Conservation (phyloP, 1,140 invertebrate genomes). For the Centruroides vittatus region DNA sequence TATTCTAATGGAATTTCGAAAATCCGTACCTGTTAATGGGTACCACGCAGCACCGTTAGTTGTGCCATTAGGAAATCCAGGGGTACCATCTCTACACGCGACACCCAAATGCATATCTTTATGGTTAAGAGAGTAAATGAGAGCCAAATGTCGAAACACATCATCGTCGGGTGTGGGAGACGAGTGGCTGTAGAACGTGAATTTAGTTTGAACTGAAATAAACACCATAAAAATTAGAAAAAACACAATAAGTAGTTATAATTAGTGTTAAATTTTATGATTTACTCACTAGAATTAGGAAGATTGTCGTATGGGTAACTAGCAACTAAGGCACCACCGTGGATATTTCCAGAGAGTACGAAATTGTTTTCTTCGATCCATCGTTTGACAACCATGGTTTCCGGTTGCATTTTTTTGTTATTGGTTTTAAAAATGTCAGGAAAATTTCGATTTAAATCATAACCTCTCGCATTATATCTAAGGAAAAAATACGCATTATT, state of each 20-base stretch:
- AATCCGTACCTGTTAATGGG: conserved; percentile 55
- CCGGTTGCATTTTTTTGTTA: conserved; percentile 22
- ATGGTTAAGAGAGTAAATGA: conserved; percentile 27
- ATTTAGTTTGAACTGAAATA: conserved; percentile 4
- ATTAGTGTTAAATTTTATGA: background rate
- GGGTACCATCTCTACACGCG: conserved; percentile 32
- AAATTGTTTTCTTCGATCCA: conserved; percentile 34
- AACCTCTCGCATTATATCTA: conserved; percentile 22
- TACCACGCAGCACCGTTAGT: conserved; percentile 90
- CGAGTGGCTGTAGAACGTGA: conserved; percentile 6
- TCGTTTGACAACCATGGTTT: conserved; percentile 30
- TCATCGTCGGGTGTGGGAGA: conserved; percentile 24
- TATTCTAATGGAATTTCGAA: background rate
- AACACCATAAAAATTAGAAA: background rate
- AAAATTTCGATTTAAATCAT: conserved; percentile 35
- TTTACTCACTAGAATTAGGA: conserved; percentile 4
- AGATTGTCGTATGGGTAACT: conserved; percentile 37
- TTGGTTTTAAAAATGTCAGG: conserved; percentile 29
- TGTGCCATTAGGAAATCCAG: conserved; percentile 65
- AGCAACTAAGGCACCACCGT: conserved; percentile 40
- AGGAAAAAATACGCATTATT: too few species aligned
- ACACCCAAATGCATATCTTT: conserved; percentile 26
- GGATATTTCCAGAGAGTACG: conserved; percentile 38
- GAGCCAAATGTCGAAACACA: conserved; percentile 24
- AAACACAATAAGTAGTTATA: background rate